Evolutionary conservation across 2,113 vertebrate species (phyloP).

Genomic region (Hippocampus guttulatus): DNA sequence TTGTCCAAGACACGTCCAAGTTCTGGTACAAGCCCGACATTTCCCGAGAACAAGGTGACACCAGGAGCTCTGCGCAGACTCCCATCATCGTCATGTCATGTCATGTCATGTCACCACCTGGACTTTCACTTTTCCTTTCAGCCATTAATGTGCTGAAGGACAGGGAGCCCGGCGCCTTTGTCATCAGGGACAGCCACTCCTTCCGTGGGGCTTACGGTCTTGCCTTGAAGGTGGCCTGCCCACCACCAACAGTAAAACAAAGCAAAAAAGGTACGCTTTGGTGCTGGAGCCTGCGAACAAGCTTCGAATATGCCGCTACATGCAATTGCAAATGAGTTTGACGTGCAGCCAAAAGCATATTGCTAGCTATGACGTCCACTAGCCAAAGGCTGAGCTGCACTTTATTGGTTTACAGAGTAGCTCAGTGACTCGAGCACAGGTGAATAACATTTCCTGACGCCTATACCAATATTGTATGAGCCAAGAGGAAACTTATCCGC

Average conservation of each 20-base stretch:
- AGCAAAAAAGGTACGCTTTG: constrained; percentile 85
- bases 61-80: not conserved
- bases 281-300: too few relatives aligned
- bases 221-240: constrained; percentile 96
- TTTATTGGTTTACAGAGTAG: too few relatives aligned
- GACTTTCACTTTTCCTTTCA: constrained; percentile 41
- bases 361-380: too few relatives aligned
- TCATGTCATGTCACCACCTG: not conserved
- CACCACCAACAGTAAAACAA: constrained; percentile 86
- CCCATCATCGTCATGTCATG: not conserved
- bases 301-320: too few relatives aligned
- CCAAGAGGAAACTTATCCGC: too few relatives aligned
- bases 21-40: constrained; percentile 99
- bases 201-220: constrained; percentile 95
- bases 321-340: too few relatives aligned
- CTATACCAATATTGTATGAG: too few relatives aligned
- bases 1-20: constrained; percentile 97
- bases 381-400: too few relatives aligned
- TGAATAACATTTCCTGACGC: too few relatives aligned
- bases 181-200: constrained; percentile 96
- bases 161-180: constrained; percentile 89
- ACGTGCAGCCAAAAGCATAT: too few relatives aligned
- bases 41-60: constrained; percentile 89
- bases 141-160: constrained; percentile 90
- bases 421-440: too few relatives aligned